Evolutionary conservation across 2,797 vertebrate genomes (phyloP).

Genomic region (Melanotaenia parkinsoni): DNA sequence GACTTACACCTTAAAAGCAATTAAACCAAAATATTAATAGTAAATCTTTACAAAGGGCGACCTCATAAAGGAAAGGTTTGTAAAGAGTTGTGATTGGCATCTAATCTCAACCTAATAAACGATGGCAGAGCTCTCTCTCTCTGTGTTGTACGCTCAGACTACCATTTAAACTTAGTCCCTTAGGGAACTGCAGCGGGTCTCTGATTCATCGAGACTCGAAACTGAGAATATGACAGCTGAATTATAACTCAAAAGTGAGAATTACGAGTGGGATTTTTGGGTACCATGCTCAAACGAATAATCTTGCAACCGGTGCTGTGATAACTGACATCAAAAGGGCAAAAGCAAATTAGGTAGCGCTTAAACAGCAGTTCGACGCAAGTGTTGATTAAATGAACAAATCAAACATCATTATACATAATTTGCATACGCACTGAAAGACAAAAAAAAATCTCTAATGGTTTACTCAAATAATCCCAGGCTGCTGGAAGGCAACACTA

Average conservation of each 20-base stretch:
- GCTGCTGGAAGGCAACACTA: slow-evolving; percentile 18
- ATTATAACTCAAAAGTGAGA: background rate
- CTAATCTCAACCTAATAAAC: background rate
- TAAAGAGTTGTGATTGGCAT: background rate
- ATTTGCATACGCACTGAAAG: background rate
- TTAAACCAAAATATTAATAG: background rate
- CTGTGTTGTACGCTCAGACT: background rate
- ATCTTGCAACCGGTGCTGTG: background rate
- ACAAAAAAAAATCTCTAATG: background rate
- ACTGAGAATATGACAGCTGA: background rate
- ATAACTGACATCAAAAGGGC: slow-evolving; percentile 14
- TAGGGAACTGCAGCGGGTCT: background rate
- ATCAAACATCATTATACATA: background rate
- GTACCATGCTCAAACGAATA: background rate
- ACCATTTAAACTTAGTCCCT: background rate
- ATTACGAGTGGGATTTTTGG: background rate
- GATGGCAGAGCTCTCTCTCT: background rate
- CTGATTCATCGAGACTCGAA: background rate
- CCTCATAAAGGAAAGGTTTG: background rate
- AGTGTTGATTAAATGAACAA: background rate
- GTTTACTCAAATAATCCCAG: background rate
- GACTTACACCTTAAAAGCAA: background rate
- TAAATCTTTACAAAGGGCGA: background rate
- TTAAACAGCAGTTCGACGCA: background rate
- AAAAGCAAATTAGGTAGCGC: slow-evolving; percentile 2